Percentiles rank a stretch among this genome's conserved stretches.
These are phyloP conservation scores for Sceloporus undulatus DNA, from an alignment of 2,113 vertebrate species.

Conservation along the genomic window DNA sequence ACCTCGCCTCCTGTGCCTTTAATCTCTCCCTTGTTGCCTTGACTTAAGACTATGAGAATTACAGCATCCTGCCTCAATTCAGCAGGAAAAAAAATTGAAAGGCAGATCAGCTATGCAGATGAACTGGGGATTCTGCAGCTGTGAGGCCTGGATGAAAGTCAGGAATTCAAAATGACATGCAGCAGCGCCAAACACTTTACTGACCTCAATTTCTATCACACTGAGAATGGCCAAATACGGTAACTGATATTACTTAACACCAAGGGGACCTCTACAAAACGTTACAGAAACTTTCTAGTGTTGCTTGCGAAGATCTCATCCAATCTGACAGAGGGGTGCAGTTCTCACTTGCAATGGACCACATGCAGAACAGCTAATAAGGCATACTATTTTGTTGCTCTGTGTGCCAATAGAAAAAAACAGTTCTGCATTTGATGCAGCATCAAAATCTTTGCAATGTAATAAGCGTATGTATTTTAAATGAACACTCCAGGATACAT, in stretches of 20 bases:
- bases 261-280: constrained; percentile 47
- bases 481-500: background rate
- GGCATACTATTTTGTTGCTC: constrained; percentile 42
- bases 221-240: constrained; percentile 64
- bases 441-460: constrained; percentile 9
- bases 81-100: constrained; percentile 48
- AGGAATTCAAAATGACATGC: constrained; percentile 69
- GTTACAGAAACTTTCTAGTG: constrained; percentile 47
- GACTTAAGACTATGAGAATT: constrained; percentile 22
- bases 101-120: constrained; percentile 54
- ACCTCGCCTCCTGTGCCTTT: background rate
- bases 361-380: constrained; percentile 39
- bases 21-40: background rate
- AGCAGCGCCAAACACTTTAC: constrained; percentile 58
- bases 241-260: constrained; percentile 62
- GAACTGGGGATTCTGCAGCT: constrained; percentile 54
- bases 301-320: constrained; percentile 47
- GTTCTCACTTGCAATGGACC: constrained; percentile 54
- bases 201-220: constrained; percentile 67
- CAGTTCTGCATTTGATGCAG: constrained; percentile 3
- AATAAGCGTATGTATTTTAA: background rate
- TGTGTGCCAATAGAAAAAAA: constrained; percentile 40
- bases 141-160: constrained; percentile 50
- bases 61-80: constrained; percentile 63
- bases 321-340: constrained; percentile 68